A percentile compares a stretch with the other conserved stretches of the same genome.
These are phyloP conservation scores for Cheirogaleus medius DNA, from an alignment of 2,113 vertebrate genomes.

Conservation along the genomic window DNA sequence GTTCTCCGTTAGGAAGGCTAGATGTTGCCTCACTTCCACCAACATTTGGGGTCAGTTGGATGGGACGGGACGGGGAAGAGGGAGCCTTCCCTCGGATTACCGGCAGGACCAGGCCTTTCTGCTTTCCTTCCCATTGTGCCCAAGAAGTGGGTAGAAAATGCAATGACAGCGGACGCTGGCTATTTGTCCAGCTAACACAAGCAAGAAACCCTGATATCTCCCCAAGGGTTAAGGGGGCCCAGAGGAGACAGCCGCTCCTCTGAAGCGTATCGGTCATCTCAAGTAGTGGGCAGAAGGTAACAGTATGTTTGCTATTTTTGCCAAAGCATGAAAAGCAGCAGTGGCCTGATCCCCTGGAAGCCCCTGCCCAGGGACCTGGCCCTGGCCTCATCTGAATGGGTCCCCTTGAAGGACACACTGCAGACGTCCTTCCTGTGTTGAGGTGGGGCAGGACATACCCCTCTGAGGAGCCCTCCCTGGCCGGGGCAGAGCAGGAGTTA, in stretches of 20 bases:
- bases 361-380: not conserved
- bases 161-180: not conserved
- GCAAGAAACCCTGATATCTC: not conserved
- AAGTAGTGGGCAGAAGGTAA: not conserved
- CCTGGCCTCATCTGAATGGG: not conserved
- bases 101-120: not conserved
- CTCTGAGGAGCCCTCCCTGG: accelerated
- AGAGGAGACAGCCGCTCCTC: not conserved
- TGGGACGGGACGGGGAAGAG: not conserved
- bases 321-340: not conserved
- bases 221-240: not conserved
- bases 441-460: accelerated
- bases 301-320: not conserved
- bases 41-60: not conserved
- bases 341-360: not conserved
- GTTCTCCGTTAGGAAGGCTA: not conserved
- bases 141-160: not conserved
- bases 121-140: not conserved
- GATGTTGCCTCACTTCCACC: too few relatives aligned
- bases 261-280: accelerated
- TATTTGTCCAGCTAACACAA: not conserved
- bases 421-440: not conserved
- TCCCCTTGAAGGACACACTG: not conserved
- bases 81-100: not conserved
- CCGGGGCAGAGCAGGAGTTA: constrained; percentile 56